Evolutionary conservation across 64 coral and sea anemone species (phyloP).

Genomic region (Stichodactyla helianthus): DNA sequence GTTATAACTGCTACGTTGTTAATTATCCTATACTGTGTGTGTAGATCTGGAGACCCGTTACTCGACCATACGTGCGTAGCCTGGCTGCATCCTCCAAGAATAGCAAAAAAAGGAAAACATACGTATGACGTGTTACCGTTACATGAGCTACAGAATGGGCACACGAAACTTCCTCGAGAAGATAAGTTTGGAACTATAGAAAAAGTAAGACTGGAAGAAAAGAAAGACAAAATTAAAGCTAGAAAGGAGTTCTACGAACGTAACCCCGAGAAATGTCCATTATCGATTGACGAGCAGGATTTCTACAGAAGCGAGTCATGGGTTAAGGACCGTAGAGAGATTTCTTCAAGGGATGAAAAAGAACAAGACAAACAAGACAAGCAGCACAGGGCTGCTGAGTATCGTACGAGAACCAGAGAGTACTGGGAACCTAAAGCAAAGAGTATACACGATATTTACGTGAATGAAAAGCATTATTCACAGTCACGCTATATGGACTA

Average conservation of each 20-base stretch:
- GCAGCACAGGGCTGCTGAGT: background rate
- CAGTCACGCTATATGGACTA: background rate
- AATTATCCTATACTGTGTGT: conserved; percentile 6
- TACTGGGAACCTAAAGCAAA: background rate
- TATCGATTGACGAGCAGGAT: background rate
- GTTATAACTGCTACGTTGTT: background rate
- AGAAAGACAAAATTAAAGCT: background rate
- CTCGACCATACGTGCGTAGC: background rate
- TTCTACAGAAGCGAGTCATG: background rate
- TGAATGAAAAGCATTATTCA: background rate
- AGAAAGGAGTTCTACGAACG: background rate
- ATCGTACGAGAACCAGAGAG: background rate
- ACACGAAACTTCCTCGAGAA: background rate
- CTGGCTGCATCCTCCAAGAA: background rate
- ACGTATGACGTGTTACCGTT: background rate
- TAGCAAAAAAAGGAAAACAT: background rate
- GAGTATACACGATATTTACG: background rate
- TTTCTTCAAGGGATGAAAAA: background rate
- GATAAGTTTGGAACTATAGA: background rate
- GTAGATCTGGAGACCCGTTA: background rate
- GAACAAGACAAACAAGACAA: background rate
- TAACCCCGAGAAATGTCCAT: background rate
- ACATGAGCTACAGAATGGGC: background rate
- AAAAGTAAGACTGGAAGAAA: background rate
- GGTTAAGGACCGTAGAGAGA: background rate